Evolutionary conservation across 1,140 invertebrate species (phyloP), one percentile per base, ranked within the genome.

Genomic region (Ctenoplectra terminalis): DNA sequence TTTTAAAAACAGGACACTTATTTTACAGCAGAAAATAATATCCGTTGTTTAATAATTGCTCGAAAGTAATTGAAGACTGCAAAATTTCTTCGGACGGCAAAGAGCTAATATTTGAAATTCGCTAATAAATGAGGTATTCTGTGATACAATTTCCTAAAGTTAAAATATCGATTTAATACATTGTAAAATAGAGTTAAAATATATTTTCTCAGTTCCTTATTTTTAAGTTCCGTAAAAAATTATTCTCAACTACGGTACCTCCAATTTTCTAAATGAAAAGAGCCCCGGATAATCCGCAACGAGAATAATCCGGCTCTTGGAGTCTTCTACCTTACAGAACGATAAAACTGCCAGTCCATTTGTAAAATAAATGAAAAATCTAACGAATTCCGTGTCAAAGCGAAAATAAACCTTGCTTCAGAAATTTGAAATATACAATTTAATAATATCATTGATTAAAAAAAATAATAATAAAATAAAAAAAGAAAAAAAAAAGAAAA

Each of bases 401-500:
- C 4, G 17, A 6, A 34, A 37, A 50, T n/a, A n/a, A 15, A 50
- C 4, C 20, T 20, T 1, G 0, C 5, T 50, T n/a, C 6, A 13
- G 26, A 31, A 48, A 29, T 48, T 67, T 29, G 6, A 1, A 23
- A 56, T 26, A 26, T 40, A 9, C 40, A 9, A 40, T 40, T 40
- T 40, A 9, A 7, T 0, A 43, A 0, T 43, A 43, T 52, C 20
- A 6, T 5, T 7, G 20, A 23, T 7, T 15, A 15, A 1, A 15
- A 20, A 50, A 50, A 17, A 50, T 17, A 5, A 50, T 15, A 43
- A 43, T 31, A 64, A 75, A 74, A 67, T 46, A 58, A 71, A 61
- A 50, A 20, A 2, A 43, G 11, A 20, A 46, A 23, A 15, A 29
- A 0, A 5, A 15, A n/a, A 34, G 2, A 1, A 1, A 7, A 15